Percentiles rank a stretch among this genome's conserved stretches.
Evolutionary conservation across 1,140 invertebrate genomes (phyloP).

Genomic region (Bactericera cockerelli): DNA sequence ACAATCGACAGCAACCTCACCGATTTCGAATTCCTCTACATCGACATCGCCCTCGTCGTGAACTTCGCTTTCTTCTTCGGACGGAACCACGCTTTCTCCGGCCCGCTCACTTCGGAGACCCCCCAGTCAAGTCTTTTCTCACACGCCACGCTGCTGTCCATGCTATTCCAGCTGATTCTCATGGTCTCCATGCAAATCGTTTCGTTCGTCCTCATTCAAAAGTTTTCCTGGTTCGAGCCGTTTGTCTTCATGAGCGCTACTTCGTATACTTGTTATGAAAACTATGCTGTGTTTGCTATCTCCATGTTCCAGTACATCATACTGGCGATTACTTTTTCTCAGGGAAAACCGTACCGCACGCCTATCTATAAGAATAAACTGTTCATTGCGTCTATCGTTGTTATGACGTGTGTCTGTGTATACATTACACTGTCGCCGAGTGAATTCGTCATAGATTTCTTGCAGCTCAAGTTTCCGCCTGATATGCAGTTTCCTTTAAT

Average conservation of each 20-base stretch:
- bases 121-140: conserved; percentile 51
- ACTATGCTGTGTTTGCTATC: conserved; percentile 69
- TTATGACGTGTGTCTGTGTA: conserved; percentile 42
- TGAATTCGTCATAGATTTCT: conserved; percentile 38
- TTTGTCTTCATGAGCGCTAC: conserved; percentile 35
- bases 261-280: conserved; percentile 49
- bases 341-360: conserved; percentile 76
- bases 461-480: conserved; percentile 52
- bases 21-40: conserved; percentile 67
- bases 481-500: conserved; percentile 41
- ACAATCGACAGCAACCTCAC: conserved; percentile 63
- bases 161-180: conserved; percentile 56
- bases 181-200: conserved; percentile 48
- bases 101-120: conserved; percentile 44
- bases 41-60: conserved; percentile 63
- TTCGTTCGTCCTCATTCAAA: conserved; percentile 43
- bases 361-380: conserved; percentile 62
- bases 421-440: conserved; percentile 55
- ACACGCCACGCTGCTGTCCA: conserved; percentile 46
- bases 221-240: conserved; percentile 53
- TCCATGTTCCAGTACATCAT: conserved; percentile 90
- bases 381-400: conserved; percentile 43
- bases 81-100: conserved; percentile 53
- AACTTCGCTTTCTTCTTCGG: conserved; percentile 73
- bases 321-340: conserved; percentile 75